These are phyloP conservation scores for Catagonus wagneri DNA, from an alignment of 2,113 vertebrate genomes.

Conservation along the genomic window DNA sequence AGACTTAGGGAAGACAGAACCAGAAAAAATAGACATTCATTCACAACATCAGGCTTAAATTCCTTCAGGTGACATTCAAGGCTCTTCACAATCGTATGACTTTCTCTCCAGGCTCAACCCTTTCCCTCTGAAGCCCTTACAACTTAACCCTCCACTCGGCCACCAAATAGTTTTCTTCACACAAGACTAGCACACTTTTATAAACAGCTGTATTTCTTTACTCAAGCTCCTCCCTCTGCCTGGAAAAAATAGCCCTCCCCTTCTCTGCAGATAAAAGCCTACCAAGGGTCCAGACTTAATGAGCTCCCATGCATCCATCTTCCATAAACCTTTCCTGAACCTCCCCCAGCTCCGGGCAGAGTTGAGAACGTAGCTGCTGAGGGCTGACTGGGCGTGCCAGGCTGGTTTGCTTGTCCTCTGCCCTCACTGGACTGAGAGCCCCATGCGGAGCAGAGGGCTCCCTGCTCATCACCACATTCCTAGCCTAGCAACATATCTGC, in stretches of 20 bases:
- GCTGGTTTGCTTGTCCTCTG: not conserved
- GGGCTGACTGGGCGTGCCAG: not conserved
- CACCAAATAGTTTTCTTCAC: not conserved
- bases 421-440: not conserved
- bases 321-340: not conserved
- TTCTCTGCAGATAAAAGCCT: slow-evolving; percentile 26
- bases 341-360: not conserved
- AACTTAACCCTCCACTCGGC: not conserved
- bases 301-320: not conserved
- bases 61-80: not conserved
- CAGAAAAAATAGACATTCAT: not conserved
- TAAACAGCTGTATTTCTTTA: not conserved
- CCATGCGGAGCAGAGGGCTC: fast-evolving
- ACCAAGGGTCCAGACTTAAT: not conserved
- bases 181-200: not conserved
- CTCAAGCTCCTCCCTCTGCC: not conserved
- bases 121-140: not conserved
- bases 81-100: not conserved
- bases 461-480: not conserved
- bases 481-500: not conserved
- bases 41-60: not conserved
- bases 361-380: not conserved
- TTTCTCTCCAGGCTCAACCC: not conserved
- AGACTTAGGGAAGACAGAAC: not conserved
- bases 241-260: not conserved